phyloP scores from a whole-genome alignment of 2,888 invertebrate species.

The Lepidonotus clava region DNA sequence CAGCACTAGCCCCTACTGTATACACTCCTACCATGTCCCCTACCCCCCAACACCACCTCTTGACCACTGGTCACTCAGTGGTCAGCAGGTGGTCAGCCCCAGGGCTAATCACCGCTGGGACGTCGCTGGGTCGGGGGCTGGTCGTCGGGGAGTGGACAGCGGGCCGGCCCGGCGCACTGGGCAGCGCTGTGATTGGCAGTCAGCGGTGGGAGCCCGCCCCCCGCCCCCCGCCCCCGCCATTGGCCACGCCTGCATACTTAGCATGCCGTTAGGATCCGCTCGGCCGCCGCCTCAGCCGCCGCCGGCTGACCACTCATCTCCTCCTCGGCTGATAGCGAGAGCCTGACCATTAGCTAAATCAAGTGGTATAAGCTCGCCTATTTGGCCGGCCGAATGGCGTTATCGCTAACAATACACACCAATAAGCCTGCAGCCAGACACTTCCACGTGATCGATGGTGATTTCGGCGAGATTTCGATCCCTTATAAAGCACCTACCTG shows the following conservation, averaged over 20 bases:
- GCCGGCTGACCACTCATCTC: slow-evolving; percentile 40
- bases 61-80: not conserved
- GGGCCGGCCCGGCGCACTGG: not conserved
- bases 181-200: slow-evolving; percentile 1
- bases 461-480: slow-evolving; percentile 18
- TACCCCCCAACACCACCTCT: not conserved
- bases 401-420: slow-evolving; percentile 38
- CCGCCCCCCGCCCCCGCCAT: slow-evolving; percentile 14
- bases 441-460: slow-evolving; percentile 7
- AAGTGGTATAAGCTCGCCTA: slow-evolving; percentile 39
- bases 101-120: not conserved
- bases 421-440: slow-evolving; percentile 26
- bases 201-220: not conserved
- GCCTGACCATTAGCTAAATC: slow-evolving; percentile 43
- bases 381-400: not conserved
- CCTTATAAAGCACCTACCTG: slow-evolving; percentile 25
- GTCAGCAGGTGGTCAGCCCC: not conserved
- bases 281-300: not conserved
- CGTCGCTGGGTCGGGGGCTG: not conserved
- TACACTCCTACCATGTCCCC: not conserved
- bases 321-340: slow-evolving; percentile 37
- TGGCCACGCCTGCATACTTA: slow-evolving; percentile 46
- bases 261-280: slow-evolving; percentile 23
- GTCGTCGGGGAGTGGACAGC: not conserved
- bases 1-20: not conserved